A percentile compares a stretch with the other conserved stretches of the same genome.
Evolutionary conservation across 2,797 vertebrate genomes (phyloP).

Genomic region (Podarcis lilfordi): DNA sequence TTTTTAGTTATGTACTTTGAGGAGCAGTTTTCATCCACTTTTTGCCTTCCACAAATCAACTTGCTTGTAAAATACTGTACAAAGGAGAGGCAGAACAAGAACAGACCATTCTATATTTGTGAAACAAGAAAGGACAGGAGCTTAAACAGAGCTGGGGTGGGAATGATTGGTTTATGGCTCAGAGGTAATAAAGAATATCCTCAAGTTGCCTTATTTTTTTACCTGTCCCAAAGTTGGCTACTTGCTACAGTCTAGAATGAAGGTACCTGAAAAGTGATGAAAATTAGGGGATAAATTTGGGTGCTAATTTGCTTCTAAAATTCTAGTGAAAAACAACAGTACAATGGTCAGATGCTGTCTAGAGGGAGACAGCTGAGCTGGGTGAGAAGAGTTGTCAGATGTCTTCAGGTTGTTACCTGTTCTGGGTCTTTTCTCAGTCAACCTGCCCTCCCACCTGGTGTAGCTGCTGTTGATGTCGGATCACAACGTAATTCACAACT

Average conservation of each 20-base stretch:
- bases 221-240: background rate
- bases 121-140: background rate
- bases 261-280: background rate
- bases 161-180: background rate
- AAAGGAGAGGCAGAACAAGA: background rate
- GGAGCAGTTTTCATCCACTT: background rate
- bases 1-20: background rate
- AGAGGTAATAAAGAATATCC: background rate
- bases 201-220: background rate
- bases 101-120: background rate
- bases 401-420: no score
- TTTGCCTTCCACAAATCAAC: constrained; percentile 1
- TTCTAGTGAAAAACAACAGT: background rate
- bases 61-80: background rate
- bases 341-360: background rate
- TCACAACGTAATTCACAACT: no score
- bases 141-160: background rate
- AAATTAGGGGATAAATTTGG: background rate
- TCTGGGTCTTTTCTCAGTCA: no score
- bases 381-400: no score
- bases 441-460: no score
- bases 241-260: background rate
- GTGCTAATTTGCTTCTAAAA: background rate
- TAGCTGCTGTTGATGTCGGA: no score
- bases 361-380: no score